Conservation (phyloP, 2,797 vertebrate genomes). For the Crenuchus spilurus region DNA sequence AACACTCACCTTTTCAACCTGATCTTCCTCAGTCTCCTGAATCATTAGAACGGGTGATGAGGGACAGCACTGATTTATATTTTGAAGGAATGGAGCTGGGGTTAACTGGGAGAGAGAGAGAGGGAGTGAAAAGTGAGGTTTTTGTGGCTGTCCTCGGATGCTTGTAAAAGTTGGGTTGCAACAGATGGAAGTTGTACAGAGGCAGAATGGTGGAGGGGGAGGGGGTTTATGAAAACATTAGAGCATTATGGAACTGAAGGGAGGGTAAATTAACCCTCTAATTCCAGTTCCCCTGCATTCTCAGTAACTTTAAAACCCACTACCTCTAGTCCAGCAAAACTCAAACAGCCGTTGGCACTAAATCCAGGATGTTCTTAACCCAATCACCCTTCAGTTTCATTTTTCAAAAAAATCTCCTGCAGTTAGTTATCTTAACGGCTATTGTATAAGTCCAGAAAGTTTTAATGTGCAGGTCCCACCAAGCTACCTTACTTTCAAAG, state of each 20-base stretch:
- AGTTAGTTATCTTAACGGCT: too few species aligned
- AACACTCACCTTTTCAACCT: slow-evolving; percentile 12
- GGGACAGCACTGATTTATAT: background rate
- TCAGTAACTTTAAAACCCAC: background rate
- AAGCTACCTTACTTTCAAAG: too few species aligned
- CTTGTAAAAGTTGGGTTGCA: slow-evolving; percentile 45
- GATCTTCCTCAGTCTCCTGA: slow-evolving; percentile 9
- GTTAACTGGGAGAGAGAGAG: background rate
- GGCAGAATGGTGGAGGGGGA: background rate
- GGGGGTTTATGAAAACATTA: slow-evolving; percentile 26
- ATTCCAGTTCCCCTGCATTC: background rate
- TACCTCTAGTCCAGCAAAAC: too few species aligned
- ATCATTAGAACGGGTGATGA: background rate
- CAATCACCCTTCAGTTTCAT: too few species aligned
- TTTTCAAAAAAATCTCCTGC: too few species aligned
- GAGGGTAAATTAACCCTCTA: slow-evolving; percentile 9
- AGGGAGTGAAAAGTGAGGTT: slow-evolving; percentile 23
- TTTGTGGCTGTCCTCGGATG: slow-evolving; percentile 39
- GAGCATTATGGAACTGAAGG: slow-evolving; percentile 30
- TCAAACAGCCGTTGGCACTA: too few species aligned
- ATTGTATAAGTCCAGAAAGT: too few species aligned
- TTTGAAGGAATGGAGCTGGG: background rate
- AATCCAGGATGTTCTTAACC: too few species aligned
- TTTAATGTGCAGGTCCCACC: too few species aligned
- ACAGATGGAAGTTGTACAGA: slow-evolving; percentile 48